Evolutionary conservation across 2,888 invertebrate genomes (phyloP).

Genomic region (Euphydryas editha): DNA sequence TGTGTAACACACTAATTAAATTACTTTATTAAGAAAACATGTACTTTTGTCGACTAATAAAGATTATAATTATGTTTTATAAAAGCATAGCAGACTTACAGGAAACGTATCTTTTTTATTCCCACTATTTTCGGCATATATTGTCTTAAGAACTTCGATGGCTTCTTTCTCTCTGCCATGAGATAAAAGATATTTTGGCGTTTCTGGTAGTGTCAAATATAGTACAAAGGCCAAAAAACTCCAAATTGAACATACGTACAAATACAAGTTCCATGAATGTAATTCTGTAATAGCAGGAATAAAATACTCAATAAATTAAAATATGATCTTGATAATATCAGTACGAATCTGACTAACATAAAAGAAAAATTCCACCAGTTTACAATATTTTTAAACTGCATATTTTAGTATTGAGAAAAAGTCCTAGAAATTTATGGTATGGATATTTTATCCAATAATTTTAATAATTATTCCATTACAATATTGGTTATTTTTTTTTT

Average conservation of each 20-base stretch:
- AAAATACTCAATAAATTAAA: background rate
- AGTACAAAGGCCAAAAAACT: slow-evolving; percentile 56
- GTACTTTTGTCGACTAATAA: too few relatives aligned
- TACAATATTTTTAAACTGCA: too few relatives aligned
- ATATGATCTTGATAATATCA: background rate
- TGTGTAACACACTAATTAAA: too few relatives aligned
- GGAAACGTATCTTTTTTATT: slow-evolving; percentile 54
- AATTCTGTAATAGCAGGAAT: slow-evolving; percentile 52
- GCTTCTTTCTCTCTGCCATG: slow-evolving; percentile 57
- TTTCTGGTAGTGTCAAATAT: slow-evolving; percentile 57
- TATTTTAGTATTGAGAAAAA: too few relatives aligned
- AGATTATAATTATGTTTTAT: background rate
- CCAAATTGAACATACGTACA: slow-evolving; percentile 57
- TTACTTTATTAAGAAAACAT: too few relatives aligned
- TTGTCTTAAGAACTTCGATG: slow-evolving; percentile 54
- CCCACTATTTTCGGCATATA: slow-evolving; percentile 59
- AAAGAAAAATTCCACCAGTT: too few relatives aligned
- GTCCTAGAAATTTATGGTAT: too few relatives aligned
- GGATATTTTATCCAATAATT: too few relatives aligned
- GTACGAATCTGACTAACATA: too few relatives aligned
- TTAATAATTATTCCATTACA: too few relatives aligned
- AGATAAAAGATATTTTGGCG: slow-evolving; percentile 61
- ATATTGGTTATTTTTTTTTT: too few relatives aligned
- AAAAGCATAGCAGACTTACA: slow-evolving; percentile 46
- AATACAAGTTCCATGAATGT: slow-evolving; percentile 64